Percentiles rank a stretch among this genome's conserved stretches.
phyloP scores from a whole-genome alignment of 2,888 invertebrate genomes.

The Crioceris asparagi region DNA sequence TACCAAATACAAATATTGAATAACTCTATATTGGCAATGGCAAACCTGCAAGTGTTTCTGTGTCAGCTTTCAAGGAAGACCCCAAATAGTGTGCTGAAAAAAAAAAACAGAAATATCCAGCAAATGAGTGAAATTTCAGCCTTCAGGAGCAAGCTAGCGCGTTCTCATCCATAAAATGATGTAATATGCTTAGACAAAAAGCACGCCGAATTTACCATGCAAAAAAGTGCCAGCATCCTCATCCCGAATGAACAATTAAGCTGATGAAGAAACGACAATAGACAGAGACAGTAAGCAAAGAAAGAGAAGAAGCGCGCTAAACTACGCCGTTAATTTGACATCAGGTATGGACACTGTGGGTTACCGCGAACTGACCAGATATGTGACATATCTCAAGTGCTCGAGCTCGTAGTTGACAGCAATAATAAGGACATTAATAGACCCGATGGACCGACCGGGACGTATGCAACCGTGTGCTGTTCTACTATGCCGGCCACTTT shows the following conservation, averaged over 20 bases:
- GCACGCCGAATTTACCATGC: not conserved
- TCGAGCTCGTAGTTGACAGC: constrained; percentile 26
- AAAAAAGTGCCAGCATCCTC: constrained; percentile 17
- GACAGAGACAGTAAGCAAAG: constrained; percentile 23
- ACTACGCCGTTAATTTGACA: constrained; percentile 31
- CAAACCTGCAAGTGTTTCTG: too few species aligned
- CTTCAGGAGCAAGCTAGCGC: too few species aligned
- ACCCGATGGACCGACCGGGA: constrained; percentile 19
- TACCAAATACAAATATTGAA: too few species aligned
- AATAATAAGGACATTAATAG: constrained; percentile 32
- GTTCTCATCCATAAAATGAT: not conserved
- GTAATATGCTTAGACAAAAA: constrained; percentile 1
- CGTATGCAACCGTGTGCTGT: too few species aligned
- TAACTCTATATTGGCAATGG: too few species aligned
- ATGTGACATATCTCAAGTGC: constrained; percentile 35
- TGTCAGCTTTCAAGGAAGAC: too few species aligned
- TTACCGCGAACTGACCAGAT: constrained; percentile 31
- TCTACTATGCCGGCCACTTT: too few species aligned
- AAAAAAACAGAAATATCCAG: too few species aligned
- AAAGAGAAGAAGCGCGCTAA: constrained; percentile 20
- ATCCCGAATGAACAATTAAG: constrained; percentile 19
- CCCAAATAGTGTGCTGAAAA: too few species aligned
- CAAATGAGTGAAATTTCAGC: too few species aligned
- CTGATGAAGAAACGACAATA: constrained; percentile 17
- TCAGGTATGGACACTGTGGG: constrained; percentile 32